These are phyloP conservation scores for Orthosia incerta DNA, from an alignment of 2,888 invertebrate species.

Conservation along the genomic window DNA sequence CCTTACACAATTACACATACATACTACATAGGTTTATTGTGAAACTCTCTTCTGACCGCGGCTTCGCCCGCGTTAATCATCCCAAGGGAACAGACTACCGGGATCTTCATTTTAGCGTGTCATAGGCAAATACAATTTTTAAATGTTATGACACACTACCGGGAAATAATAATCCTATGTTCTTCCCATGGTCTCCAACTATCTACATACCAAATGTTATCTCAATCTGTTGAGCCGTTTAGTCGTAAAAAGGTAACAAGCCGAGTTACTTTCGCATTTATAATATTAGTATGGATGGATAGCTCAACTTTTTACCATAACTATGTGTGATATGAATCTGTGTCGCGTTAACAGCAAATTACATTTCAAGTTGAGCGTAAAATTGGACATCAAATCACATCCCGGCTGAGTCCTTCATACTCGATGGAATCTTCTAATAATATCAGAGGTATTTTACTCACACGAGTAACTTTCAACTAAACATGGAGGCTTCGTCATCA, in stretches of 20 bases:
- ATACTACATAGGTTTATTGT: neutral
- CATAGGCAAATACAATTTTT: no score
- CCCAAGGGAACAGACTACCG: no score
- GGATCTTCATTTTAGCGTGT: no score
- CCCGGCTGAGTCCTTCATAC: constrained; percentile 6
- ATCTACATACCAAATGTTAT: no score
- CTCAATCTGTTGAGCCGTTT: no score
- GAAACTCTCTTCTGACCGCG: neutral
- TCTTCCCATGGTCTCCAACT: no score
- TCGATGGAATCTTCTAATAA: constrained; percentile 18
- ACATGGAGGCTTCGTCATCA: neutral
- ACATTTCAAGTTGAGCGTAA: constrained; percentile 41
- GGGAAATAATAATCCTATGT: no score
- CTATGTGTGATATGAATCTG: constrained; percentile 16
- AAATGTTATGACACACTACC: no score
- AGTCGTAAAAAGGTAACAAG: no score
- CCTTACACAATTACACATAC: neutral
- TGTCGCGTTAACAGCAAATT: constrained; percentile 44
- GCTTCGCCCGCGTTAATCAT: no score
- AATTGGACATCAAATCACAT: constrained; percentile 50
- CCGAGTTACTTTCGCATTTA: no score
- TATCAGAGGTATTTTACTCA: constrained; percentile 17
- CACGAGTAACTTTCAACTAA: constrained; percentile 11
- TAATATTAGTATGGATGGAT: neutral
- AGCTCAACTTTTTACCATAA: constrained; percentile 24